Percentiles rank a stretch among this genome's conserved stretches.
phyloP scores from a whole-genome alignment of 1,140 invertebrate species.

The Eriocheir sinensis region DNA sequence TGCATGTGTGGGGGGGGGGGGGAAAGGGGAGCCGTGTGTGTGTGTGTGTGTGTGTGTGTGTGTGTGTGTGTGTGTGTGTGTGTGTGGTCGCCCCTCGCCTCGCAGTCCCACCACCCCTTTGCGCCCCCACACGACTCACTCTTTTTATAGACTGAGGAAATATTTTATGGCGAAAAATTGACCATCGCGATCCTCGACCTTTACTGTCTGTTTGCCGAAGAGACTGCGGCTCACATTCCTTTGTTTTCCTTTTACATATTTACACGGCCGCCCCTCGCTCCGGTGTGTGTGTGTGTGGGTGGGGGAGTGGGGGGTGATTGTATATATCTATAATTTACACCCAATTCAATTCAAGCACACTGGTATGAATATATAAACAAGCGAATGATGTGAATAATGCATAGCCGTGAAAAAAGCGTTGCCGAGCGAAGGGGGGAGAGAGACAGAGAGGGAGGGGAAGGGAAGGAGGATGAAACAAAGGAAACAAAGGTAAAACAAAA shows the following conservation, averaged over 20 bases:
- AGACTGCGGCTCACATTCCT: not conserved
- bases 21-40: no score
- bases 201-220: not conserved
- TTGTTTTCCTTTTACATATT: not conserved
- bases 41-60: not conserved
- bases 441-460: not conserved
- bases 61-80: no score
- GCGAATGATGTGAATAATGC: not conserved
- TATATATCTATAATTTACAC: not conserved
- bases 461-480: no score
- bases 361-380: not conserved
- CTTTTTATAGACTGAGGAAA: slow-evolving; percentile 11
- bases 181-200: not conserved
- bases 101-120: not conserved
- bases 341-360: not conserved
- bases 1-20: not conserved
- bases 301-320: no score
- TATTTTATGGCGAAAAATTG: not conserved
- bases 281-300: no score
- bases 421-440: not conserved
- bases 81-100: not conserved
- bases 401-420: not conserved
- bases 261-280: not conserved
- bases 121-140: not conserved
- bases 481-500: no score